These are phyloP conservation scores for Pelobates fuscus DNA, from an alignment of 2,113 vertebrate genomes.

Conservation along the genomic window DNA sequence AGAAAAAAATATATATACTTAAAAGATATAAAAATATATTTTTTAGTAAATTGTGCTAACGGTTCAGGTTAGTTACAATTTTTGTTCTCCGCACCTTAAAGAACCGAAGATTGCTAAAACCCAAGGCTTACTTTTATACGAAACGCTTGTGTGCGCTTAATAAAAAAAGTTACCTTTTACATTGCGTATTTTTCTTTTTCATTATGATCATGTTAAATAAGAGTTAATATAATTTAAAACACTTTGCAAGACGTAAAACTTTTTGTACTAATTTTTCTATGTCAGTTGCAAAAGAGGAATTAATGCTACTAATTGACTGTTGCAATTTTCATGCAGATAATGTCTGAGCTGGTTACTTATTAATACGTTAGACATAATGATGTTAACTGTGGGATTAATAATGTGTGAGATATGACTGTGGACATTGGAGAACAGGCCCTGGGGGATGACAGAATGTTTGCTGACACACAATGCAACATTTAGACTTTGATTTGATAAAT, in stretches of 20 bases:
- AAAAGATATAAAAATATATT: too few relatives aligned
- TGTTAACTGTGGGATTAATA: constrained; percentile 8
- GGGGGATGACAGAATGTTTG: background rate
- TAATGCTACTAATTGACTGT: constrained; percentile 8
- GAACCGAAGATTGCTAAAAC: too few relatives aligned
- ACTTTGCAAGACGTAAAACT: background rate
- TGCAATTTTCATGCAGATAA: constrained; percentile 5
- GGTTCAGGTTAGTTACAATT: too few relatives aligned
- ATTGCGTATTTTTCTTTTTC: too few relatives aligned
- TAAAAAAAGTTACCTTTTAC: too few relatives aligned
- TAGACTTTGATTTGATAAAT: background rate
- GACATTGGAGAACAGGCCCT: constrained; percentile 2
- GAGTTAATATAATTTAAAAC: too few relatives aligned
- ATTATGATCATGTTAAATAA: too few relatives aligned
- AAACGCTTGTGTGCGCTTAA: too few relatives aligned
- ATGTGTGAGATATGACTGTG: constrained; percentile 7
- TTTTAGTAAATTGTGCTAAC: too few relatives aligned
- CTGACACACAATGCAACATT: background rate
- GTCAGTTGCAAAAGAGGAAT: background rate
- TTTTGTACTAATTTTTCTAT: background rate
- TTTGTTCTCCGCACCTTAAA: too few relatives aligned
- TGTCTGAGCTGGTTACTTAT: background rate
- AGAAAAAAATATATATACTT: too few relatives aligned
- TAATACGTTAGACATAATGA: constrained; percentile 9
- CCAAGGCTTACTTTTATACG: too few relatives aligned